Evolutionary conservation across 1,140 invertebrate genomes (phyloP).

Genomic region (Zaprionus taronus): DNA sequence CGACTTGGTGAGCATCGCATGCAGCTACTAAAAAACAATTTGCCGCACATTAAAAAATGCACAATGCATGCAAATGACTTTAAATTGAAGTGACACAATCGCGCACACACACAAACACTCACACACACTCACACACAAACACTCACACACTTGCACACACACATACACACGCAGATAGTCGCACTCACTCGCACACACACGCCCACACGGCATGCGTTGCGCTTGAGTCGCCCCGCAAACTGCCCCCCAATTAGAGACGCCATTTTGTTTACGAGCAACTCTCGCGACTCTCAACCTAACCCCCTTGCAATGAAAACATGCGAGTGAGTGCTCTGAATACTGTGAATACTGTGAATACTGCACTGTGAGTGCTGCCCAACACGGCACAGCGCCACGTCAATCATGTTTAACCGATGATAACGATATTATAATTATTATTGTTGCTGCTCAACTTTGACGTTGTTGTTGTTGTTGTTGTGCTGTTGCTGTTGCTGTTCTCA

Average conservation of each 20-base stretch:
- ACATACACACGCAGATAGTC: conserved; percentile 15
- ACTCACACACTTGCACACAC: conserved; percentile 2
- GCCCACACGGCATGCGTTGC: conserved; percentile 49
- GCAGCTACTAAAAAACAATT: conserved; percentile 78
- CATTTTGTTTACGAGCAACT: conserved; percentile 69
- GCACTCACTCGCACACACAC: conserved; percentile 1
- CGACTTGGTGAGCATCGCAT: conserved; percentile 61
- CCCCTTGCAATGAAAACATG: conserved; percentile 24
- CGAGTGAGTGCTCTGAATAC: conserved; percentile 31
- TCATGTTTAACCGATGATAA: conserved; percentile 35
- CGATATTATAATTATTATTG: conserved; percentile 35
- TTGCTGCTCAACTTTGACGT: background rate
- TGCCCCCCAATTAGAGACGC: conserved; percentile 70
- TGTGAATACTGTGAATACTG: conserved; percentile 11
- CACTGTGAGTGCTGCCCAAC: conserved; percentile 13
- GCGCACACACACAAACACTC: conserved; percentile 35
- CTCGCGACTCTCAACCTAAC: conserved; percentile 45
- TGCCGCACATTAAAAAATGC: conserved; percentile 79
- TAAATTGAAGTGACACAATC: conserved; percentile 65
- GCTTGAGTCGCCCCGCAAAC: conserved; percentile 62
- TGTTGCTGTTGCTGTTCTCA: background rate
- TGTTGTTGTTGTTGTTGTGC: background rate
- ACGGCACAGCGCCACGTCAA: conserved; percentile 20
- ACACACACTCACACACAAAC: conserved; percentile 32
- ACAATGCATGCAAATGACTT: conserved; percentile 82